A percentile compares a stretch with the other conserved stretches of the same genome.
Conservation (phyloP, 2,888 invertebrate genomes). For the Agrotis puta region DNA sequence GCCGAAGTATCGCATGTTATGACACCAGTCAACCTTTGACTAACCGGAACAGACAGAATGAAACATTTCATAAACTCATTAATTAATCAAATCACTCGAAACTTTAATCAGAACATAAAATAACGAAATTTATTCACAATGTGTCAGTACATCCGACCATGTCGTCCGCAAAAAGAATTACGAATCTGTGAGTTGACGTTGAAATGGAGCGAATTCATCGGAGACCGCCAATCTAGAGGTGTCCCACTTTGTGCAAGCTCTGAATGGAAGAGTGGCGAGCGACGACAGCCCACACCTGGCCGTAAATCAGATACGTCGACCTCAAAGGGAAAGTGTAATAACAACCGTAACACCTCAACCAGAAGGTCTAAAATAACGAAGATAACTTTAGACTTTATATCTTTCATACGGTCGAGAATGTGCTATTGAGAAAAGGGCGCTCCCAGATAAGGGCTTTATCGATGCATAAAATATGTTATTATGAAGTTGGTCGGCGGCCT, state of each 20-base stretch:
- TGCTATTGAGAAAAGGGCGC: constrained; percentile 86
- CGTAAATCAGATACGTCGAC: constrained; percentile 82
- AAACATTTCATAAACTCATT: constrained; percentile 21
- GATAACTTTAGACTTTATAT: constrained; percentile 73
- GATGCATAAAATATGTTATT: constrained; percentile 88
- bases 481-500: constrained; percentile 82
- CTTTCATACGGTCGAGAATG: constrained; percentile 79
- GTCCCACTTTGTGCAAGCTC: constrained; percentile 83
- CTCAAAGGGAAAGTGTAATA: constrained; percentile 65
- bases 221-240: constrained; percentile 78
- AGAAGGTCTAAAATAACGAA: constrained; percentile 74
- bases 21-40: constrained; percentile 44
- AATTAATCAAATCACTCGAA: constrained; percentile 16
- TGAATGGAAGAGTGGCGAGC: constrained; percentile 80
- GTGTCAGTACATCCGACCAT: constrained; percentile 26
- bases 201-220: constrained; percentile 76
- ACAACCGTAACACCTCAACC: constrained; percentile 70
- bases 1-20: constrained; percentile 51
- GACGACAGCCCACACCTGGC: constrained; percentile 82
- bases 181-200: constrained; percentile 58
- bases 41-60: constrained; percentile 23
- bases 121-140: constrained; percentile 44
- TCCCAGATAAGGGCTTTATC: constrained; percentile 86
- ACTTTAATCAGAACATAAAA: constrained; percentile 31
- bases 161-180: constrained; percentile 55